These are phyloP conservation scores for Ochotona princeps DNA, from an alignment of 2,113 vertebrate species.

Conservation along the genomic window DNA sequence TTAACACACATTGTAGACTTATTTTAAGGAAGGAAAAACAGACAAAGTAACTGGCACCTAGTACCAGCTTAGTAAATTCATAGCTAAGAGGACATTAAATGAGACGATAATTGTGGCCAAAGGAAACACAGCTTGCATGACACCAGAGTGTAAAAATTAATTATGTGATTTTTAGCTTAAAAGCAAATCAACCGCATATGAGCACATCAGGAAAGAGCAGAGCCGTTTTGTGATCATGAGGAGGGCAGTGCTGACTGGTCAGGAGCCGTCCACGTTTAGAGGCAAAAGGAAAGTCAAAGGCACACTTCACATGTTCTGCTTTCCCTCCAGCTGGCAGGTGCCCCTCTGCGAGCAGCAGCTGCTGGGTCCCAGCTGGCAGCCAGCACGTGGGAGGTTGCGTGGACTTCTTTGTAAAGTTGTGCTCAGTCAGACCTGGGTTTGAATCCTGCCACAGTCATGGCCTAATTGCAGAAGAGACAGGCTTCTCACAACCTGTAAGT, in stretches of 20 bases:
- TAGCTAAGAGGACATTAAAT: not conserved
- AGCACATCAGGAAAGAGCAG: not conserved
- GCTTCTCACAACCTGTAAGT: no score
- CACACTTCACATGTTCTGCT: not conserved
- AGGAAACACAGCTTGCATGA: not conserved
- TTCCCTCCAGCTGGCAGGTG: not conserved
- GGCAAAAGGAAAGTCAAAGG: not conserved
- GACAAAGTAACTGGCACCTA: not conserved
- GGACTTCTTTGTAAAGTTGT: fast-evolving
- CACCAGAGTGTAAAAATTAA: not conserved
- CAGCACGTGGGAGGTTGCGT: no score
- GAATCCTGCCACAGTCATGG: not conserved
- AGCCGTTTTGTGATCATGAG: not conserved
- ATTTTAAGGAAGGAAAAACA: not conserved
- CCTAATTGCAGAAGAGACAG: not conserved
- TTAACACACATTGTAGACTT: not conserved
- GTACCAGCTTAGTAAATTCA: not conserved
- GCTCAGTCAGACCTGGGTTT: not conserved
- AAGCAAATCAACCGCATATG: not conserved
- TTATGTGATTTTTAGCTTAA: not conserved
- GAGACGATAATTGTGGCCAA: not conserved
- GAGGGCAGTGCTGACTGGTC: not conserved
- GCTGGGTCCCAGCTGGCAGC: not conserved
- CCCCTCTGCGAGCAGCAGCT: no score
- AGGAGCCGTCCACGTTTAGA: not conserved